phyloP scores from a whole-genome alignment of 2,113 vertebrate species.

The Dicentrarchus labrax region DNA sequence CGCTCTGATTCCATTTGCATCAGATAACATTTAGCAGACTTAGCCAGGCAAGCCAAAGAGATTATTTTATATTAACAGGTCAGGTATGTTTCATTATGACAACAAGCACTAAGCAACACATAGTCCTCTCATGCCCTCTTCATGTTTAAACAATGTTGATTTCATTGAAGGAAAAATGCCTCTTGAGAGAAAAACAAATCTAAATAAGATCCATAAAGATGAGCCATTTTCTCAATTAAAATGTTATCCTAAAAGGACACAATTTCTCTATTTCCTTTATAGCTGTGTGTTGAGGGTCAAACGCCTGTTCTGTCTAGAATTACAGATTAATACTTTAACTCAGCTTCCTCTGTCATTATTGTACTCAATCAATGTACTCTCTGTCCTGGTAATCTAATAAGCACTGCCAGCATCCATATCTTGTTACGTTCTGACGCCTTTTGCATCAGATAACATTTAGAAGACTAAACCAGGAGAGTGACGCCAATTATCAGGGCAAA shows the following conservation, averaged over 20 bases:
- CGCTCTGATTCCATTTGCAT: constrained; percentile 51
- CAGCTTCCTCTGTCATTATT: not conserved
- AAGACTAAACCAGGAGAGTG: constrained; percentile 29
- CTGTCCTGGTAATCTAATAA: constrained; percentile 40
- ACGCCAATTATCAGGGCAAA: constrained; percentile 51
- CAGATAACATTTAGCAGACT: constrained; percentile 53
- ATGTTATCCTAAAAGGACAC: not conserved
- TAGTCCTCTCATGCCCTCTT: not conserved
- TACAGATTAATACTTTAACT: constrained; percentile 11
- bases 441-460: constrained; percentile 38
- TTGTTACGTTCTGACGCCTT: constrained; percentile 3
- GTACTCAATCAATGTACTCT: constrained; percentile 4
- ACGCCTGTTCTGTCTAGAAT: not conserved
- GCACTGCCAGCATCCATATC: constrained; percentile 23
- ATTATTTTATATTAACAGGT: constrained; percentile 48
- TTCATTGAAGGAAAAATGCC: not conserved
- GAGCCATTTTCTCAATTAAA: not conserved
- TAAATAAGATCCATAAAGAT: not conserved
- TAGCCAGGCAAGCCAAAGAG: constrained; percentile 11
- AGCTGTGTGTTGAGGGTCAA: not conserved
- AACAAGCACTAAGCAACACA: not conserved
- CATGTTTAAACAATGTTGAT: not conserved
- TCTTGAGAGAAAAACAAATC: not conserved
- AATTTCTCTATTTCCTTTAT: not conserved
- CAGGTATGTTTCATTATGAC: constrained; percentile 31